Base-by-base conservation (phyloP, 2,113 vertebrate species). In the Lampris megalopsis region DNA sequence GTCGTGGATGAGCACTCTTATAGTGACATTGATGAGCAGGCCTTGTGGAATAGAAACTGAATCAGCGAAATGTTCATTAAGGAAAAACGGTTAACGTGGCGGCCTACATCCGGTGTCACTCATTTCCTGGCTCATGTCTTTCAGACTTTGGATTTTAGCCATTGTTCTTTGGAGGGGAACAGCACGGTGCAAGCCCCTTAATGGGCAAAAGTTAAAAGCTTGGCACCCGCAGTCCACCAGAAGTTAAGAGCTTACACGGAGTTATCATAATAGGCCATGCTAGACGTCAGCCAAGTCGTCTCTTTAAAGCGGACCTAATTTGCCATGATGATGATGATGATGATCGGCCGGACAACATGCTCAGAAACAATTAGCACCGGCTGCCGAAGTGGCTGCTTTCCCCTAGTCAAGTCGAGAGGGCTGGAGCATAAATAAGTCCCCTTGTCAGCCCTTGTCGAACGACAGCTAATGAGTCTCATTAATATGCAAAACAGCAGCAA, bases 391-490 rank as follows among this genome's bases (percentile, higher is more conserved):
- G 89, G 89, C 88, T 91, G 88, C 86, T 89, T 92, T 89, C 87
- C 89, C 89, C 88, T 85, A 91, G 92, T 91, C 89, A 92, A 88
- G 88, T 91, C 86, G 84, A 80, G 83, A 88, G 85, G 93, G 92
- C 93, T 88, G 88, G 83, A 85, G 80, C 91, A 93, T 93, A 92
- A 93, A 92, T 92, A 93, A 92, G 92, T 94, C 92, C 91, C 91
- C 94, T 93, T 94, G 94, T 94, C 94, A 95, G 89, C 91, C 82
- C 84, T 81, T 88, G 90, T 89, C 88, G 92, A 92, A 92, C 88
- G 91, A 91, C 93, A 92, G 89, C 92, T 94, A 95, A 95, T 94
- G 93, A 95, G 89, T 93, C 91, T 95, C 93, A 94, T 95, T 95
- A 95, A 95, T 93, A 95, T 95, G 94, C 94, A 94, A 94, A 95